Evolutionary conservation across 2,797 vertebrate species (phyloP), one percentile per base, ranked within the genome.

Genomic region (Anguilla marmorata): DNA sequence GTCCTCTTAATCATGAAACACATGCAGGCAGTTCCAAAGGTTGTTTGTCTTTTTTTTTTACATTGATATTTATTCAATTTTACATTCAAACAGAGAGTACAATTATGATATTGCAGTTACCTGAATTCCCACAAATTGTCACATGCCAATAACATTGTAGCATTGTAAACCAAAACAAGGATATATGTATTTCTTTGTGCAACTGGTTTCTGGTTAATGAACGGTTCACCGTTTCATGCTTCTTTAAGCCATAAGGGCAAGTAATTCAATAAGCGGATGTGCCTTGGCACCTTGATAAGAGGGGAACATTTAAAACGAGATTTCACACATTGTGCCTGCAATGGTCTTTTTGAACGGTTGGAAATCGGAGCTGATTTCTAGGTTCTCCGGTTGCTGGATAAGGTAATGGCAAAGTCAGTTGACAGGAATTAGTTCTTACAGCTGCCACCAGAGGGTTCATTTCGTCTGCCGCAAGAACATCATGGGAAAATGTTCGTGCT

Each of bases 31-130:
- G 33, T 24, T 58, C 87, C 52, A 88, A 84, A 72, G 45, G 84
- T 74, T 48, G 69, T 45, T 7, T 54, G 16, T 54, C 52, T 30
- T 33, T 69, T 14, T 30, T 14, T 83, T 84, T 84, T 30, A 87
- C 80, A 84, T 87, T 50, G 21, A 69, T 19, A 33, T 60, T 85
- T 85, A 50, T 52, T 83, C 19, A 45, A 2, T 60, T 85, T 16
- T 60, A 60, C 84, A 60, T 85, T 85, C 84, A 85, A 85, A 52
- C 14, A 21, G 56, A 66, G 45, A 87, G 9, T 82, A n/a, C 24
- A 52, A 48, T 50, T 8, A 30, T 48, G 58, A 83, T 0, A 21
- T 58, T 52, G 41, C 79, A 84, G 14, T 87, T 52, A 84, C 16
- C 66, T 12, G 24, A 85, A 48, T 82, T 82, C 41, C 52, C 63